Evolutionary conservation across 2,113 vertebrate genomes (phyloP).

Genomic region (Hyperopisus bebe): DNA sequence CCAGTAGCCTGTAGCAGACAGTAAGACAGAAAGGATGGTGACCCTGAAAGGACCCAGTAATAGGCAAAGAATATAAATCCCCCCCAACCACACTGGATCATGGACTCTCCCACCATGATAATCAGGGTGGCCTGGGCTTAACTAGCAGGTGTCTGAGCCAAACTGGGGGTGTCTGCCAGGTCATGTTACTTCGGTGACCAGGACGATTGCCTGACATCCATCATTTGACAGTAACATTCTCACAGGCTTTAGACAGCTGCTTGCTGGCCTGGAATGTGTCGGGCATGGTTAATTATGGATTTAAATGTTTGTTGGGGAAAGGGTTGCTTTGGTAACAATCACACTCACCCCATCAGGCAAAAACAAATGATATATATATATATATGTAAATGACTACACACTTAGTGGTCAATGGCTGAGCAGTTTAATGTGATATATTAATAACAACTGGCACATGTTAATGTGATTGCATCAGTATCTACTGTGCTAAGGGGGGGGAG

Average conservation of each 20-base stretch:
- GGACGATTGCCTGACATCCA: neutral
- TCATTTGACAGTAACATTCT: neutral
- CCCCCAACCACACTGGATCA: neutral
- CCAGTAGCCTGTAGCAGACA: neutral
- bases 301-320: neutral
- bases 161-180: neutral
- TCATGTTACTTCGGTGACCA: neutral
- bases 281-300: constrained; percentile 1
- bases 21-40: neutral
- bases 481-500: neutral
- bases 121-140: neutral
- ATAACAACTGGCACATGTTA: neutral
- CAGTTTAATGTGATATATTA: neutral
- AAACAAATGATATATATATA: neutral
- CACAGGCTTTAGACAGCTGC: neutral
- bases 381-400: neutral
- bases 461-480: neutral
- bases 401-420: neutral
- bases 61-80: neutral
- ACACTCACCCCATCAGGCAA: neutral
- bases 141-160: neutral
- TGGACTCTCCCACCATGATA: too few species aligned
- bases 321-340: neutral
- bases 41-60: neutral
- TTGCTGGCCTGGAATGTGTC: neutral